Conservation (phyloP, 2,113 vertebrate genomes). For the Pygoscelis adeliae region DNA sequence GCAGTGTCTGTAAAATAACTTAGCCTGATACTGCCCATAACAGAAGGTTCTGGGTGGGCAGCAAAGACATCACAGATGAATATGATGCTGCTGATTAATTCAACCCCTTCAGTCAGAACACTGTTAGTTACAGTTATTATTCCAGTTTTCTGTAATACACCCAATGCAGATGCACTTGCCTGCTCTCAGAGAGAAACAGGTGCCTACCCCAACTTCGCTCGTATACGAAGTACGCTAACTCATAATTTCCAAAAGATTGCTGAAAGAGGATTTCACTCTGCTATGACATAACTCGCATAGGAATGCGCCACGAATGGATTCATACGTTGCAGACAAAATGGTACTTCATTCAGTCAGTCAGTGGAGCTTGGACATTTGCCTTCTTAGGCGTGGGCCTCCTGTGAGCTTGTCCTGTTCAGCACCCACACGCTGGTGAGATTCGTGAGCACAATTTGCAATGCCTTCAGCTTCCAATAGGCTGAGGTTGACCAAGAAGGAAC, state of each 20-base stretch:
- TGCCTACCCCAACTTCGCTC: neutral
- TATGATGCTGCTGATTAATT: neutral
- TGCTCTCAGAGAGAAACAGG: neutral
- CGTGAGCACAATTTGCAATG: neutral
- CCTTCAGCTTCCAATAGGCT: neutral
- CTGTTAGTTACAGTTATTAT: neutral
- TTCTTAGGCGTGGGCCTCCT: neutral
- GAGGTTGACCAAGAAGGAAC: neutral
- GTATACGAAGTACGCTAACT: accelerated
- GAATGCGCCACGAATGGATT: neutral
- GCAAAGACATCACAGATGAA: neutral
- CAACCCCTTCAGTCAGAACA: neutral
- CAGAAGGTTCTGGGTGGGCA: neutral
- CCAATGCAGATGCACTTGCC: neutral
- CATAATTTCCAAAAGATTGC: neutral
- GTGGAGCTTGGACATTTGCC: neutral
- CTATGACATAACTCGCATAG: neutral
- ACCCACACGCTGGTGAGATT: neutral
- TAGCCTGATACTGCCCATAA: neutral
- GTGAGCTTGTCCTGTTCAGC: neutral
- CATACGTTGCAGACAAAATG: neutral
- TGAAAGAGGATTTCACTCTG: neutral
- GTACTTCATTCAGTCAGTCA: neutral
- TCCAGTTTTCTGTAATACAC: neutral
- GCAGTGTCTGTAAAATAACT: neutral